Evolutionary conservation across 2,888 invertebrate genomes (phyloP), one percentile per base, ranked within the genome.

Genomic region (Oxyscelio sp.): DNA sequence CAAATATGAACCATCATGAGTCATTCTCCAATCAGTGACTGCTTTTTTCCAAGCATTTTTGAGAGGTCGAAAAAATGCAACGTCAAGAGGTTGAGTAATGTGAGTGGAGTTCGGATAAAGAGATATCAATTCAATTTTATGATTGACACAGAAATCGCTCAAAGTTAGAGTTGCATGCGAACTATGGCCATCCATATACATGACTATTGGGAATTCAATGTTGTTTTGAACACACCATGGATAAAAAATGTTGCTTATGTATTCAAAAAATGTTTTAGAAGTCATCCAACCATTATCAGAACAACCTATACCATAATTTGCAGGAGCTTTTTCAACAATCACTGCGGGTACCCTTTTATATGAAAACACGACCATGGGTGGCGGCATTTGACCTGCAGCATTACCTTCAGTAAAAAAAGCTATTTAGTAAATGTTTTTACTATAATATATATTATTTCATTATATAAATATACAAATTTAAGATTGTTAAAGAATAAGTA

Each of bases 341-440:
- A 79, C 82, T 50, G 77, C 63, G n/a, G 92, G 92, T 22, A 92
- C 85, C 58, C 91, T 85, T 84, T 91, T 82, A 79, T 93, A 93
- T 13, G 84, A 56, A 79, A 87, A 93, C 45, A 92, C 83, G 22
- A 90, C 63, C 86, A 90, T 87, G 31, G 90, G 88, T 27, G 90
- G 89, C 15, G 86, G 87, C 15, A 88, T 31, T 17, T 74, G 48
- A 11, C 90, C 92, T 43, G 66, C 73, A 21, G 80, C 77, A 48
- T 75, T 84, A 22, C 65, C 73, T 54, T 19, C n/a, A n/a, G n/a
- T n/a, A n/a, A n/a, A n/a, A n/a, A n/a, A n/a, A n/a, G n/a, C n/a
- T n/a, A n/a, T n/a, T n/a, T n/a, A n/a, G n/a, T n/a, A n/a, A n/a
- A n/a, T n/a, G n/a, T n/a, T n/a, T n/a, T n/a, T n/a, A n/a, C n/a